Evolutionary conservation across 1,140 invertebrate genomes (phyloP).

Genomic region (Lanistes nyassanus): DNA sequence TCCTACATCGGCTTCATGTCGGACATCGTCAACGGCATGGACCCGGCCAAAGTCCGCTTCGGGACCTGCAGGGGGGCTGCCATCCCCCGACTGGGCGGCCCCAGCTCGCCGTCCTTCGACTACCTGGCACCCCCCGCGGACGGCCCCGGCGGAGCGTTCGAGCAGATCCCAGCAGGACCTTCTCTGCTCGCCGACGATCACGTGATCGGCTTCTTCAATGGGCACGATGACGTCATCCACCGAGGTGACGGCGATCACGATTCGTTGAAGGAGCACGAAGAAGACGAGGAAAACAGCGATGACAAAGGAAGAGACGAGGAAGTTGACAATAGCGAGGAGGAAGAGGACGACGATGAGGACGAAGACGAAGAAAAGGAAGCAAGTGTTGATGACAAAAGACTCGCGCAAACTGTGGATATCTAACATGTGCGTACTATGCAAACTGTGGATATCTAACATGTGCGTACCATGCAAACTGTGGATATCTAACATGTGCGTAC

Average conservation of each 20-base stretch:
- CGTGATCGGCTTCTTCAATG: too few relatives aligned
- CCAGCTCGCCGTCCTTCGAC: too few relatives aligned
- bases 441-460: not conserved
- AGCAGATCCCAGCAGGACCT: not conserved
- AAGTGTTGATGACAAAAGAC: not conserved
- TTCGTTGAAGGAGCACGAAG: not conserved
- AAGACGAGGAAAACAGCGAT: not conserved
- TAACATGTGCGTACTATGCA: not conserved
- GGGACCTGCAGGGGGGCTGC: not conserved
- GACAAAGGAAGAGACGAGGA: not conserved
- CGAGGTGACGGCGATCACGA: not conserved
- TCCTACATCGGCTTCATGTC: conserved; percentile 98
- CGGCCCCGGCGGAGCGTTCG: not conserved
- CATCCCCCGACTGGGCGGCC: too few relatives aligned
- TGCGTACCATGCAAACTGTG: not conserved
- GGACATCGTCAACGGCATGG: conserved; percentile 76
- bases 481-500: not conserved
- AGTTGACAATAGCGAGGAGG: not conserved
- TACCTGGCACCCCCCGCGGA: not conserved
- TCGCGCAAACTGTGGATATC: not conserved
- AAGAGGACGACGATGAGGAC: conserved; percentile 1
- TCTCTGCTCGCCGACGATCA: not conserved
- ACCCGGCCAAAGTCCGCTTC: conserved; percentile 32
- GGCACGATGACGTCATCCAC: too few relatives aligned
- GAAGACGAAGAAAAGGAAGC: not conserved